Evolutionary conservation across 2,797 vertebrate species (phyloP).

Genomic region (Enteromius viviparus): DNA sequence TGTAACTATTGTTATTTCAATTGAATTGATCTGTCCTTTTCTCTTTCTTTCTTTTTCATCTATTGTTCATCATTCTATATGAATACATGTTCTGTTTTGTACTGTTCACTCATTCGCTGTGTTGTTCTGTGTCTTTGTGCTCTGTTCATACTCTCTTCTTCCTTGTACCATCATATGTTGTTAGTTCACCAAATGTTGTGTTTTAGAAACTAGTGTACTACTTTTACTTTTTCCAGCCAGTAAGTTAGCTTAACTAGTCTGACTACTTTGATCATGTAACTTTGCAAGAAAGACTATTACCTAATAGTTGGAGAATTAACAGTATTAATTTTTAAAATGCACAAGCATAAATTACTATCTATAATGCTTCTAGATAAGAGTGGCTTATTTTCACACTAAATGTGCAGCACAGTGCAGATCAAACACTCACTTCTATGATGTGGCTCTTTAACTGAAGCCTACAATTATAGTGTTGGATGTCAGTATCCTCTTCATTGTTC

Average conservation of each 20-base stretch:
- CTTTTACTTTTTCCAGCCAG: not conserved
- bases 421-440: slow-evolving; percentile 7
- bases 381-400: slow-evolving; percentile 32
- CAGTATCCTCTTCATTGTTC: slow-evolving; percentile 51
- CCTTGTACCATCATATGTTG: not conserved
- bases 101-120: too few relatives aligned
- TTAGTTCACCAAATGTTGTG: not conserved
- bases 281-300: not conserved
- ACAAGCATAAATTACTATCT: not conserved
- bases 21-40: too few relatives aligned
- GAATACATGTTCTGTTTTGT: too few relatives aligned
- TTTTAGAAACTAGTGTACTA: not conserved
- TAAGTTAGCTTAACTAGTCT: not conserved
- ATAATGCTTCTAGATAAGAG: slow-evolving; percentile 15
- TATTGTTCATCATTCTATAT: not conserved
- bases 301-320: not conserved
- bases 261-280: not conserved
- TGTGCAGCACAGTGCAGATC: slow-evolving; percentile 10
- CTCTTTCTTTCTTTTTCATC: not conserved
- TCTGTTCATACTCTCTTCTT: not conserved
- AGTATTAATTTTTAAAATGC: not conserved
- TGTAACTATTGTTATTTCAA: too few relatives aligned
- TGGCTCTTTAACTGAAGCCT: slow-evolving; percentile 33
- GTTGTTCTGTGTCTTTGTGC: not conserved
- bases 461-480: slow-evolving; percentile 50